These are phyloP conservation scores for Limosa lapponica DNA, from an alignment of 2,797 vertebrate species.

Conservation along the genomic window DNA sequence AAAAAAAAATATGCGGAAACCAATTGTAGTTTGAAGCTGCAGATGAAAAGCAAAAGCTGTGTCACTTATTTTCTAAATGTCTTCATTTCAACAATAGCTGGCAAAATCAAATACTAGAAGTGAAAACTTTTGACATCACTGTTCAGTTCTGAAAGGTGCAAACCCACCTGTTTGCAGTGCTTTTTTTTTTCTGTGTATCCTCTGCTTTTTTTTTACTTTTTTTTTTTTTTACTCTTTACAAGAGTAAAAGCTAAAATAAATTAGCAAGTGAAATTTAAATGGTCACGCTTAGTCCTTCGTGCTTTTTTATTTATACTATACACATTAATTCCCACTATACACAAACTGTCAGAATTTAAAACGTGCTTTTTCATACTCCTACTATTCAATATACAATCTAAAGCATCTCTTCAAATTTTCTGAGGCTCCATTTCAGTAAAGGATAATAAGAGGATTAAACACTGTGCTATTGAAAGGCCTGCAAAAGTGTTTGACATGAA, in stretches of 20 bases:
- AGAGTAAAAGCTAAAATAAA: constrained; percentile 18
- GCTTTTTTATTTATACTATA: constrained; percentile 3
- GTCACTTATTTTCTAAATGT: not conserved
- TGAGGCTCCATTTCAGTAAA: constrained; percentile 23
- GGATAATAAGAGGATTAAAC: constrained; percentile 46
- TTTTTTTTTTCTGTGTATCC: not conserved
- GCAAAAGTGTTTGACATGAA: constrained; percentile 49
- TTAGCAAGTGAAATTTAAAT: not conserved
- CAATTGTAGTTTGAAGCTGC: not conserved
- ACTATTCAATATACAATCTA: constrained; percentile 39
- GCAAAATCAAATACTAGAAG: not conserved
- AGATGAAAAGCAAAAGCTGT: not conserved
- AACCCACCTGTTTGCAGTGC: not conserved
- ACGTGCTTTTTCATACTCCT: constrained; percentile 4
- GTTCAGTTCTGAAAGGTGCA: not conserved
- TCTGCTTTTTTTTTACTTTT: too few species aligned
- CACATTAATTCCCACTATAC: not conserved
- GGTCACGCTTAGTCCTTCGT: not conserved
- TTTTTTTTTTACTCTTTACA: too few species aligned
- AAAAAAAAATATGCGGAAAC: not conserved
- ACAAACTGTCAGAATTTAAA: constrained; percentile 23
- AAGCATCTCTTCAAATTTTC: constrained; percentile 57
- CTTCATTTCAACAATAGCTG: not conserved
- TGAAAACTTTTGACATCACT: not conserved
- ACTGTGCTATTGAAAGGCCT: constrained; percentile 40